Evolutionary conservation across 2,113 vertebrate genomes (phyloP).

Genomic region (Poecile atricapillus): DNA sequence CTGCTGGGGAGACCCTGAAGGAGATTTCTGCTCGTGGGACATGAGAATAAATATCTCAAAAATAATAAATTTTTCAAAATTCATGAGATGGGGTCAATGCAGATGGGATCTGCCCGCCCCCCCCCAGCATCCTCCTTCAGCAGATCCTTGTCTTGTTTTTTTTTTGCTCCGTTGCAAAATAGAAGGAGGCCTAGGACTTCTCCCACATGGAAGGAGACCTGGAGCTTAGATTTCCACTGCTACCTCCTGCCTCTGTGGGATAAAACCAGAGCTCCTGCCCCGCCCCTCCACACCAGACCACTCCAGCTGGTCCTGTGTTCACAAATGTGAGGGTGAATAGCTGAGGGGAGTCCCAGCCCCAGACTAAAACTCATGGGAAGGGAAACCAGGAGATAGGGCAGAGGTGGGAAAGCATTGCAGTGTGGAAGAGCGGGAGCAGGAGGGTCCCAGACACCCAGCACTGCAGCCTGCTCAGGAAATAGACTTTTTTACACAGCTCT

Average conservation of each 20-base stretch:
- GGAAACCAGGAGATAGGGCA: background rate
- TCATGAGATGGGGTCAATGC: background rate
- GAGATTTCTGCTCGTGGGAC: accelerated
- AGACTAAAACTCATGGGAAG: background rate
- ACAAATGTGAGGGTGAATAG: background rate
- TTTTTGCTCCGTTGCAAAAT: accelerated
- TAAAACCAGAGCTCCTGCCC: background rate
- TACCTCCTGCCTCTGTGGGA: background rate
- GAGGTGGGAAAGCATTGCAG: background rate
- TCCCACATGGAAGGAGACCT: background rate
- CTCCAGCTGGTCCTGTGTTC: background rate
- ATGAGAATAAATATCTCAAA: no score
- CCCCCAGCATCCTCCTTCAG: background rate
- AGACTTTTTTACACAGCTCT: background rate
- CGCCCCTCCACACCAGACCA: background rate
- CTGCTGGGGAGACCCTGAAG: background rate
- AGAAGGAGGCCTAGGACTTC: background rate
- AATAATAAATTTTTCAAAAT: no score
- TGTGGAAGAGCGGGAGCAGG: background rate
- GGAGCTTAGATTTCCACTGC: background rate
- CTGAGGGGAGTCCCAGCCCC: background rate
- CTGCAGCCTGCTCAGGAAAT: constrained; percentile 24
- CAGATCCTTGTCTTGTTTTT: background rate
- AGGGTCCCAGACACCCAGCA: background rate
- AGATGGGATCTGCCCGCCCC: background rate